These are phyloP conservation scores for Shinisaurus crocodilurus DNA, from an alignment of 2,113 vertebrate genomes.

Conservation along the genomic window DNA sequence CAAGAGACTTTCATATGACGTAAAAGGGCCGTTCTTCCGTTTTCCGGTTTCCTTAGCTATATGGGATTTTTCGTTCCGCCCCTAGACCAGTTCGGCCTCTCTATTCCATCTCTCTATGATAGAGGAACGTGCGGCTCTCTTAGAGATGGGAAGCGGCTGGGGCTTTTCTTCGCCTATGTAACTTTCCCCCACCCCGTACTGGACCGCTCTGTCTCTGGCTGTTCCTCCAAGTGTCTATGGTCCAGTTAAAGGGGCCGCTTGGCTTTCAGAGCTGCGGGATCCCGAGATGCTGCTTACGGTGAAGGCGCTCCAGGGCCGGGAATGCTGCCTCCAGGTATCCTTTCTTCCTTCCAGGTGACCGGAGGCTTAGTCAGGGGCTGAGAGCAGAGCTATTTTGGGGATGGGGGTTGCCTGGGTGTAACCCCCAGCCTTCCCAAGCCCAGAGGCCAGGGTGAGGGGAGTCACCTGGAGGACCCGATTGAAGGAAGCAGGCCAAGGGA, in stretches of 20 bases:
- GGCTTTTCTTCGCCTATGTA: background rate
- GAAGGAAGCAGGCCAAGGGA: background rate
- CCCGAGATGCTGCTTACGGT: conserved; percentile 70
- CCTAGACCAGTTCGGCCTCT: background rate
- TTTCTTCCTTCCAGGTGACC: background rate
- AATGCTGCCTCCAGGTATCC: conserved; percentile 69
- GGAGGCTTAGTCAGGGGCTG: background rate
- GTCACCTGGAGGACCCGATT: background rate
- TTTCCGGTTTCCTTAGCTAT: background rate
- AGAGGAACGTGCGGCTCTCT: background rate
- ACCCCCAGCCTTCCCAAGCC: background rate
- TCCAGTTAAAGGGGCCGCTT: conserved; percentile 34
- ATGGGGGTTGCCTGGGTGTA: background rate
- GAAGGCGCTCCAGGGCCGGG: conserved; percentile 74
- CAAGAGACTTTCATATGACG: background rate
- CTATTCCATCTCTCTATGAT: background rate
- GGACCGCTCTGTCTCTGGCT: conserved; percentile 13
- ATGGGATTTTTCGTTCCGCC: conserved; percentile 2
- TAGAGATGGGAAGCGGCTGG: background rate
- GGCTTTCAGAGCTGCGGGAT: conserved; percentile 14
- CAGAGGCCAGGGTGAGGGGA: background rate
- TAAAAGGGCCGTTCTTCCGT: background rate
- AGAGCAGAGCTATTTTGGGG: background rate
- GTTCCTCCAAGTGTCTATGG: conserved; percentile 23
- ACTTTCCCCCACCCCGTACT: background rate